These are phyloP conservation scores for Vulpes ferrilata DNA, from an alignment of 2,113 vertebrate species.

Conservation along the genomic window DNA sequence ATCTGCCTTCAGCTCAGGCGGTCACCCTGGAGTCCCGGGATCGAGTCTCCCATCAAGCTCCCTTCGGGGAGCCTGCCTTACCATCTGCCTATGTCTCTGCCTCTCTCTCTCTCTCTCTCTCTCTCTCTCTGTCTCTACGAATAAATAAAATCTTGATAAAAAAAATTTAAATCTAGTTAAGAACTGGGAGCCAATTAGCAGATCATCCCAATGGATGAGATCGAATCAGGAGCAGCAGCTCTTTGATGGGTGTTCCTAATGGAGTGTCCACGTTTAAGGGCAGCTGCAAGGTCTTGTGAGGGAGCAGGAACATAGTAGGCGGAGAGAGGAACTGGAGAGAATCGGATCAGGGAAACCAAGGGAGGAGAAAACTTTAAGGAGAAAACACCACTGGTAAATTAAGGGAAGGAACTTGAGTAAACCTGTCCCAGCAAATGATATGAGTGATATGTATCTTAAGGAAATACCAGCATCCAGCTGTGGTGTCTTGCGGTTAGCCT, in stretches of 20 bases:
- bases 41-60: too few species aligned
- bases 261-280: background rate
- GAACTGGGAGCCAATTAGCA: background rate
- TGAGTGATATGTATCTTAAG: background rate
- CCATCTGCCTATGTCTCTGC: too few species aligned
- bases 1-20: too few species aligned
- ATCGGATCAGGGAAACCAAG: background rate
- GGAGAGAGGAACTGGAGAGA: background rate
- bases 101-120: too few species aligned
- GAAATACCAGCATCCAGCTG: background rate
- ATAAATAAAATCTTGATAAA: too few species aligned
- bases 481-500: background rate
- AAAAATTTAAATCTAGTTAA: background rate
- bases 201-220: background rate
- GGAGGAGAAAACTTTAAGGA: slow-evolving; percentile 8
- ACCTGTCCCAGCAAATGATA: background rate
- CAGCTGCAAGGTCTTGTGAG: background rate
- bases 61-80: too few species aligned
- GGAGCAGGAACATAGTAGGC: background rate
- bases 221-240: background rate
- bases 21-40: too few species aligned
- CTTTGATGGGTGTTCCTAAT: background rate
- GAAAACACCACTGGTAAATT: background rate
- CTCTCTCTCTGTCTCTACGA: too few species aligned
- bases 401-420: background rate